Percentiles rank a stretch among this genome's conserved stretches.
Conservation (phyloP, 2,888 invertebrate species). For the Heliconius sara region DNA sequence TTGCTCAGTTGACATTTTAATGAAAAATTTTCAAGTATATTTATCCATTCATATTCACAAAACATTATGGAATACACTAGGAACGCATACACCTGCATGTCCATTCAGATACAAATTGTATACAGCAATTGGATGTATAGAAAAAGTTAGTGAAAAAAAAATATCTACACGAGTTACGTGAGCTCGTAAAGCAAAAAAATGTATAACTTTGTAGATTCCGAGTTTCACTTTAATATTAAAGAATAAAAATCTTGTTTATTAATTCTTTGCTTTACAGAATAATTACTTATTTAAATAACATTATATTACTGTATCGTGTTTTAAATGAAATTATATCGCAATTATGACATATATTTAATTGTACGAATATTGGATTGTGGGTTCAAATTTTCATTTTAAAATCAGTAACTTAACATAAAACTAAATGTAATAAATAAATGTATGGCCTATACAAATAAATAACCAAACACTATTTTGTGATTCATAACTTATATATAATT, state of each 20-base stretch:
- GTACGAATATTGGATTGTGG: background rate
- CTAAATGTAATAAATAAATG: background rate
- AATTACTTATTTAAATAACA: constrained; percentile 35
- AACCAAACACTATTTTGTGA: background rate
- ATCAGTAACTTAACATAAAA: too few relatives aligned
- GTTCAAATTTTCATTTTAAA: too few relatives aligned
- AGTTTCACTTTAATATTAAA: constrained; percentile 70
- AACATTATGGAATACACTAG: constrained; percentile 32
- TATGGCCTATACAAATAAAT: background rate
- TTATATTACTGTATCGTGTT: background rate
- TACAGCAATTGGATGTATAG: constrained; percentile 58
- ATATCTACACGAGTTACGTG: constrained; percentile 58
- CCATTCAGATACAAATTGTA: constrained; percentile 51
- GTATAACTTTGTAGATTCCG: constrained; percentile 67
- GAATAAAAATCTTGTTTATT: constrained; percentile 76
- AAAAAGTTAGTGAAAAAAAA: constrained; percentile 53
- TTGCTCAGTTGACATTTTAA: background rate
- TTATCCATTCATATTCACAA: constrained; percentile 46
- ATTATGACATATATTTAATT: background rate
- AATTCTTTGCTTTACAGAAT: constrained; percentile 64
- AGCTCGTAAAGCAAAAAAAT: constrained; percentile 56
- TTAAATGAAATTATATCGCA: background rate
- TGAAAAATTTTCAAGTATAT: constrained; percentile 4
- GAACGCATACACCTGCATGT: constrained; percentile 42
- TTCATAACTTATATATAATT: too few relatives aligned